Percentiles rank a stretch among this genome's conserved stretches.
Conservation (phyloP, 2,113 vertebrate species). For the Eclectus roratus region DNA sequence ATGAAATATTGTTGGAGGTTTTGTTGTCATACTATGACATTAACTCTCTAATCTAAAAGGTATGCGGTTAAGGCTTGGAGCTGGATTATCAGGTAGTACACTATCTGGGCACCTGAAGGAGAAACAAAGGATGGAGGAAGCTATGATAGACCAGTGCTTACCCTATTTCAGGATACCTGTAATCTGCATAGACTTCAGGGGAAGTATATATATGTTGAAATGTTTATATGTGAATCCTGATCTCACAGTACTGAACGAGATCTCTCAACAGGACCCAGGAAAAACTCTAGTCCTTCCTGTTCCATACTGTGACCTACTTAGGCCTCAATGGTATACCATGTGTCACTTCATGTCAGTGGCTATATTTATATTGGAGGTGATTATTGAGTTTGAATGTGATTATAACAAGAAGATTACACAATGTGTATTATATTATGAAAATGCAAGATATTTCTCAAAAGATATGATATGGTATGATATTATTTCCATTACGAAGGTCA, state of each 20-base stretch:
- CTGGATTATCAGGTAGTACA: background rate
- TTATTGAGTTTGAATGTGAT: background rate
- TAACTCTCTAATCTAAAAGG: background rate
- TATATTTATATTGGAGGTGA: background rate
- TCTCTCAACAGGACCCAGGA: background rate
- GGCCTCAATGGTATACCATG: background rate
- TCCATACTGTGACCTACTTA: background rate
- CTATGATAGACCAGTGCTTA: background rate
- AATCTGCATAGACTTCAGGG: background rate
- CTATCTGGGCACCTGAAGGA: background rate
- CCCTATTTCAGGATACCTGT: background rate
- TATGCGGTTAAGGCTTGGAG: background rate
- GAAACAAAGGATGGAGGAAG: background rate
- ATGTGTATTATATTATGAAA: background rate
- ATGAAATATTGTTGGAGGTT: background rate
- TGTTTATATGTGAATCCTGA: background rate
- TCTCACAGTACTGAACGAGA: background rate
- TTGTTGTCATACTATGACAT: background rate
- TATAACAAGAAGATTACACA: background rate
- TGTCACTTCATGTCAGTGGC: background rate
- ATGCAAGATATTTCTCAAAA: background rate
- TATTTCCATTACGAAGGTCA: background rate
- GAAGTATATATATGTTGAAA: background rate
- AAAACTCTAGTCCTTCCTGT: background rate
- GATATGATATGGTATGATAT: background rate